Base-by-base conservation (phyloP, 2,797 vertebrate species). In the Pachyuromys duprasi region DNA sequence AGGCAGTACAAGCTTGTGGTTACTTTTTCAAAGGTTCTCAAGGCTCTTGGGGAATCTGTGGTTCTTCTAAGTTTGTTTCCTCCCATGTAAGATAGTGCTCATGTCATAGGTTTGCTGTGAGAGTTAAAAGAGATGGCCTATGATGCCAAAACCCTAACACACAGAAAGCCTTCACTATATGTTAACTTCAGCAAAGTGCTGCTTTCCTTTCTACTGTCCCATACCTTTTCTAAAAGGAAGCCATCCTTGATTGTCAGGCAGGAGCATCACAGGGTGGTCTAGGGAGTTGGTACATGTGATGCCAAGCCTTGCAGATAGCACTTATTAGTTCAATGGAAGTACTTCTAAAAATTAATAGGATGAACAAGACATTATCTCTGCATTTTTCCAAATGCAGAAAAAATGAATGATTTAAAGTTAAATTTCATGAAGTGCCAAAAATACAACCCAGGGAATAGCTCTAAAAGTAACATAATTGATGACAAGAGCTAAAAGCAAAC, bases 321-420 rank as follows among this genome's bases (percentile, higher is more conserved):
- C n/a, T 53, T 63, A 55, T 45, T 81, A 18, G 65, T 69, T 84
- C 67, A 72, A 79, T 55, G 62, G n/a, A 18, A 42, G 22, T 26
- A 39, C n/a, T 53, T 76, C 42, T 82, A 55, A 82, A 49, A 70
- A 65, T 87, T 57, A 87, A 14, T 12, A 18, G 53, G 57, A n/a
- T 24, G 88, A 1, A 14, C 57, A 55, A 28, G 84, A 84, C 6
- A 33, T 67, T 63, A 74, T 72, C 63, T 22, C 69, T 45, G 28
- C 2, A 45, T 82, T 33, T 83, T 96, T 96, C 49, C 63, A 95
- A 89, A 65, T 89, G 62, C 36, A 78, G 36, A 65, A 94, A 96
- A 75, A 57, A 33, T 45, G 33, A 74, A 63, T 39, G 36, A 42
- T 90, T 93, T 70, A 74, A 49, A 76, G 53, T 88, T 81, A 36